A percentile compares a stretch with the other conserved stretches of the same genome.
Evolutionary conservation across 2,113 vertebrate species (phyloP).

Genomic region (Chaenocephalus aceratus): DNA sequence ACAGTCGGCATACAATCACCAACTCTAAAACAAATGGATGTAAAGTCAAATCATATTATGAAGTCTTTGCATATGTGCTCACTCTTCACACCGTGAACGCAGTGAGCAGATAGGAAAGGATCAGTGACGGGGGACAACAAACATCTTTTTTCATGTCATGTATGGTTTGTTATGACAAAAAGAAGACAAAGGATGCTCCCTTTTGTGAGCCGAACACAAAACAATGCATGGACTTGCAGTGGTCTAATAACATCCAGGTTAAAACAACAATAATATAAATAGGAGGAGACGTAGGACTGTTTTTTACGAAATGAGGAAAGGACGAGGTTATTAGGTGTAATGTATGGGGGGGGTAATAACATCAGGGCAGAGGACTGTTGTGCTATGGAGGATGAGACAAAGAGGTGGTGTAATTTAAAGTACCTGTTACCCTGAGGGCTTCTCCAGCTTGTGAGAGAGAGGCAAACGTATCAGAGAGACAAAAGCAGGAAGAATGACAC

Average conservation of each 20-base stretch:
- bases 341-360: slow-evolving; percentile 77
- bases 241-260: slow-evolving; percentile 33
- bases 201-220: slow-evolving; percentile 41
- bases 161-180: slow-evolving; percentile 41
- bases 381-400: slow-evolving; percentile 83
- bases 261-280: slow-evolving; percentile 7
- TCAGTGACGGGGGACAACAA: slow-evolving; percentile 34
- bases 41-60: slow-evolving; percentile 47
- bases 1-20: slow-evolving; percentile 36
- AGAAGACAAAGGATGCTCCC: slow-evolving; percentile 13
- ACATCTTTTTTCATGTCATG: neutral
- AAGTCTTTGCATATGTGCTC: slow-evolving; percentile 62
- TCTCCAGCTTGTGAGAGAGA: slow-evolving; percentile 97
- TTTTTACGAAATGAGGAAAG: slow-evolving; percentile 30
- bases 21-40: slow-evolving; percentile 44
- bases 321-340: slow-evolving; percentile 59
- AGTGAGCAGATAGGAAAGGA: slow-evolving; percentile 64
- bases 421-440: slow-evolving; percentile 99
- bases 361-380: slow-evolving; percentile 76
- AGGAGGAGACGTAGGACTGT: slow-evolving; percentile 13
- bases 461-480: slow-evolving; percentile 88
- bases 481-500: slow-evolving; percentile 81
- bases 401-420: slow-evolving; percentile 82
- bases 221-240: slow-evolving; percentile 29
- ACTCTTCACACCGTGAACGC: slow-evolving; percentile 6